Base-by-base conservation (phyloP, 2,888 invertebrate species). In the Caradrina kadenii region DNA sequence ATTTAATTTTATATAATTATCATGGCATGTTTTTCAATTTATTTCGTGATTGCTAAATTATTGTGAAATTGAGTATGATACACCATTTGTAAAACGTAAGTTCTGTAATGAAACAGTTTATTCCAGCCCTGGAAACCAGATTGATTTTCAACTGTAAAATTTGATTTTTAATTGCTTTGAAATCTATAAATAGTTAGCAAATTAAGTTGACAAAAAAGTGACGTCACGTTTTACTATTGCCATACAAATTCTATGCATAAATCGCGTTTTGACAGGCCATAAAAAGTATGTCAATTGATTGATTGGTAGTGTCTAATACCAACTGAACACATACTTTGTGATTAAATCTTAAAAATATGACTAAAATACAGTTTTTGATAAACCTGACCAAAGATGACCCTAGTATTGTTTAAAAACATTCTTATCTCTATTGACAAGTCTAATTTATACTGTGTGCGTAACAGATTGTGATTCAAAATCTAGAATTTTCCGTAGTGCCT, bases 391-490 rank as follows among this genome's bases (percentile, higher is more conserved):
- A 63, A 59, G 65, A 70, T 81, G 80, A 83, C 78, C 80, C 64
- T 42, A 45, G 62, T 61, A 68, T 67, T 72, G 65, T 73, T 77
- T 63, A 67, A 80, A 80, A 75, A 78, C 69, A 78, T 26, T 39
- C 72, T 82, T 83, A 81, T 81, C 81, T 67, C 17, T 26, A 10
- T 54, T 72, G 69, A 73, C 80, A 77, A 71, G 70, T 70, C 63
- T 71, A 59, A 70, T 19, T 59, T 60, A n/a, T n/a, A n/a, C 19
- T 73, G 54, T 71, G 75, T 56, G 75, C 39, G 45, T 17, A 45
- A 56, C 5, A 69, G 61, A 81, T 76, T 54, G 26, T 60, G 54
- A 59, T 58, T 64, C 53, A 54, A 73, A 64, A 54, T 72, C 72
- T 77, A 73, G 67, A 82, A 78, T 53, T 50, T 82, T 74, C 56